These are phyloP conservation scores for Xiphorhynchus elegans DNA, from an alignment of 2,113 vertebrate genomes.

Conservation along the genomic window DNA sequence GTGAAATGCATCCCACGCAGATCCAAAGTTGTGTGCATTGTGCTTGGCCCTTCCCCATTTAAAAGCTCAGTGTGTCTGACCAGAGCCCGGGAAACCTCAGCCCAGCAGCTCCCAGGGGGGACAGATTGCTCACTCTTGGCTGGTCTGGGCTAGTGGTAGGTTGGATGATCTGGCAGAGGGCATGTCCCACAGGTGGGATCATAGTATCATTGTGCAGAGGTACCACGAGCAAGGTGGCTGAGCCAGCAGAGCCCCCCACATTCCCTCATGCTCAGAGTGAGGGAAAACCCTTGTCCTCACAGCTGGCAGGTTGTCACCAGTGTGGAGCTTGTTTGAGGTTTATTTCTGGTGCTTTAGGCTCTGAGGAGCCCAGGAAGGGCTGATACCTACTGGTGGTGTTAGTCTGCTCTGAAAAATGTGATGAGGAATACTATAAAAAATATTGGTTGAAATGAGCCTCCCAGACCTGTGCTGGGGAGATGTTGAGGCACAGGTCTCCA, in stretches of 20 bases:
- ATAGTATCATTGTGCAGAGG: background rate
- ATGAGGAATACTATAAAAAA: background rate
- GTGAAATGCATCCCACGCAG: background rate
- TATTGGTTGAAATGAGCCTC: background rate
- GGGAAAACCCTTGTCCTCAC: background rate
- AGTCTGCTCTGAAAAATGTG: background rate
- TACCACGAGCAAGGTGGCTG: background rate
- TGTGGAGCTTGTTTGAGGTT: background rate
- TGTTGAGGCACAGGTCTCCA: background rate
- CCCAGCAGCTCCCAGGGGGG: background rate
- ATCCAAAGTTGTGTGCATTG: background rate
- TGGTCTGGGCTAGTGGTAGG: background rate
- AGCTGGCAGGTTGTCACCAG: background rate
- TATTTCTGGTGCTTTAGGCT: background rate
- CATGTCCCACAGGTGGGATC: background rate
- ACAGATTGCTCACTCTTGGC: background rate
- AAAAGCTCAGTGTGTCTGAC: background rate
- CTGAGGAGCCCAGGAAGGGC: background rate
- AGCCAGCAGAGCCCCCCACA: background rate
- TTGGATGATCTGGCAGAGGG: background rate
- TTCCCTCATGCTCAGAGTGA: background rate
- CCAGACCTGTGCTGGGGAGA: background rate
- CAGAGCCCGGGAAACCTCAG: background rate
- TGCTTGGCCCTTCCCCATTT: background rate
- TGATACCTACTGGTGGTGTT: background rate